Evolutionary conservation across 2,797 vertebrate genomes (phyloP), one percentile per base, ranked within the genome.

Genomic region (Tolypeutes matacus): DNA sequence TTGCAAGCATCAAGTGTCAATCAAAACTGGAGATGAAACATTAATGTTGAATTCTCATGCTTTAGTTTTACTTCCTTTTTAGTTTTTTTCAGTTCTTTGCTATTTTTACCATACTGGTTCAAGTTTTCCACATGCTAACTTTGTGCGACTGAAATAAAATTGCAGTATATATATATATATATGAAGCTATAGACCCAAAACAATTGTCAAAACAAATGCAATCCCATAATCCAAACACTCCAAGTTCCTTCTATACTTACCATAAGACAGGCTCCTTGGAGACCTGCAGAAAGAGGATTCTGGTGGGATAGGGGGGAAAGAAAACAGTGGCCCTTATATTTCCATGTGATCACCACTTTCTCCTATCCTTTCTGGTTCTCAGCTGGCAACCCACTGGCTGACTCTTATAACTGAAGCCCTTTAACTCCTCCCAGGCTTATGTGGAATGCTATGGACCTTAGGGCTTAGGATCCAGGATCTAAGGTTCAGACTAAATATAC

Each of bases 181-280:
- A 46, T 46, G 46, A 46, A 46, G 46, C 46, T 46, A 46, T 5
- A 77, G 49, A 93, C 23, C 42, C 88, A 10, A 84, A 76, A 46
- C 46, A 46, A 46, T 46, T 46, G 8, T 46, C 46, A 46, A 46
- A 46, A 46, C 46, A 85, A 85, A 64, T 31, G 60, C 12, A 60
- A 39, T n/a, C 49, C 62, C 58, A 29, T 65, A 87, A 82, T 29
- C 23, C 65, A 76, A 65, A 95, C 12, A 91, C 12, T 65, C 53
- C 6, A 8, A 8, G 39, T 13, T 77, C 65, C 75, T 92, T 67
- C 4, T 0, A 36, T 13, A 96, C 99, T 99, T 96, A 99, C 99
- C 99, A 99, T 98, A 86, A 99, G 98, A 98, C 99, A 99, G 96
- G 96, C 95, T 98, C 99, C 99, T 97, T 99, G 99, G 13, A 99